Percentiles rank a stretch among this genome's conserved stretches.
These are phyloP conservation scores for Agriopis leucophaearia DNA, from an alignment of 2,888 invertebrate genomes.

Conservation along the genomic window DNA sequence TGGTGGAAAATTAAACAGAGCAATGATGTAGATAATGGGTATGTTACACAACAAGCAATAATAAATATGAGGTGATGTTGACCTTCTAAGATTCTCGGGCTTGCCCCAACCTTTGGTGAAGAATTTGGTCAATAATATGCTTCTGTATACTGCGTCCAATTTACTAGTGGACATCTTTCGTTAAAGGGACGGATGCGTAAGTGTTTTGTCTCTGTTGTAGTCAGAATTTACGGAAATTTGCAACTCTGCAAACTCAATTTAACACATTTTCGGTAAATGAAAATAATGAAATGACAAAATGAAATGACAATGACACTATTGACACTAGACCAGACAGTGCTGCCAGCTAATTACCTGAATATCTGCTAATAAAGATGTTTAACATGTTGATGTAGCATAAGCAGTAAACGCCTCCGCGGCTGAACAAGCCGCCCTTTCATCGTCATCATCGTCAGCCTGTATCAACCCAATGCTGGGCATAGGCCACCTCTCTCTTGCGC, in stretches of 20 bases:
- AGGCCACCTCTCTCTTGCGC: too few species aligned
- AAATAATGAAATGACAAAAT: conserved; percentile 46
- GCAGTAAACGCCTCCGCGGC: too few species aligned
- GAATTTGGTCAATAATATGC: conserved; percentile 95
- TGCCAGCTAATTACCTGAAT: too few species aligned
- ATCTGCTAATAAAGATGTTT: background rate
- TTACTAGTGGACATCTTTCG: conserved; percentile 86
- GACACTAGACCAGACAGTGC: too few species aligned
- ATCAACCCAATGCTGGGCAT: too few species aligned
- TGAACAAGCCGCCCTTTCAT: too few species aligned
- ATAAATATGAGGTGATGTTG: conserved; percentile 46
- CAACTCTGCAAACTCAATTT: conserved; percentile 44
- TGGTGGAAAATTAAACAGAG: background rate
- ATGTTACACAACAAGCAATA: conserved; percentile 52
- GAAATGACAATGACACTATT: too few species aligned
- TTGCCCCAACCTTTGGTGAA: conserved; percentile 99
- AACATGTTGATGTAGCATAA: too few species aligned
- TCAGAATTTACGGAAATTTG: conserved; percentile 43
- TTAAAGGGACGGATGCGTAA: conserved; percentile 45
- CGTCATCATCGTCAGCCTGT: too few species aligned
- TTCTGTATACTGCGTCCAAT: conserved; percentile 93
- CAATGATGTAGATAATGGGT: conserved; percentile 15
- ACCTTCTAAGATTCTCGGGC: conserved; percentile 96
- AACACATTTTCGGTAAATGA: conserved; percentile 61
- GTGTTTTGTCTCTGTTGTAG: conserved; percentile 45